Evolutionary conservation across 2,797 vertebrate species (phyloP), one percentile per base, ranked within the genome.

Genomic region (Yasuhikotakia modesta): DNA sequence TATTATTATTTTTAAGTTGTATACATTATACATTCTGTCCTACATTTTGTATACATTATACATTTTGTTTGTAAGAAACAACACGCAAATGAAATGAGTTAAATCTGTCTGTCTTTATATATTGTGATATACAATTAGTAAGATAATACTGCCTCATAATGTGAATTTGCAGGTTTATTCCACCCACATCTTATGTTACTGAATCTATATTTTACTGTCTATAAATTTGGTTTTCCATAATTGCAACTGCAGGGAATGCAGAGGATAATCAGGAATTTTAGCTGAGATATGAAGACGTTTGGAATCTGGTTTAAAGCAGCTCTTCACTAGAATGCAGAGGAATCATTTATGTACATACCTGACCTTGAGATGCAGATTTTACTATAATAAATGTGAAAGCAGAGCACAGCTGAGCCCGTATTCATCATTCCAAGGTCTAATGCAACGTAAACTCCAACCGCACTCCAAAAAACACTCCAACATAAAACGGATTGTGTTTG

Each of bases 361-460:
- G n/a, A 61, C 39, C 52, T 67, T 72, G 39, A 50, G 65, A 57
- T 65, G 39, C 27, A 19, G 19, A 57, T 70, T 80, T 55, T 32
- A 57, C 43, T 55, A 12, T 19, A 24, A 71, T 55, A 13, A 60
- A 76, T 58, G 21, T 52, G 43, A 71, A 46, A 22, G n/a, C 13
- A 24, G 43, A 61, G 55, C 55, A 61, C 30, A 24, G 14, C 11
- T 19, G 45, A 12, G 30, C 10, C 22, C 1, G 8, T 71, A 64
- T 57, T 72, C 16, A 45, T 72, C 52, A 76, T 76, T 72, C 10
- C 8, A 57, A 21, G 67, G 65, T 27, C 46, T n/a, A 16, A 50
- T 66, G 19, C 7, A 70, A 43, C 75, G 24, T 13, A 24, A 69
- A 50, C 61, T 39, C 8, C 21, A 43, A 17, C 21, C 4, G n/a